These are phyloP conservation scores for Poeciliopsis occidentalis DNA, from an alignment of 2,113 vertebrate species.

Conservation along the genomic window DNA sequence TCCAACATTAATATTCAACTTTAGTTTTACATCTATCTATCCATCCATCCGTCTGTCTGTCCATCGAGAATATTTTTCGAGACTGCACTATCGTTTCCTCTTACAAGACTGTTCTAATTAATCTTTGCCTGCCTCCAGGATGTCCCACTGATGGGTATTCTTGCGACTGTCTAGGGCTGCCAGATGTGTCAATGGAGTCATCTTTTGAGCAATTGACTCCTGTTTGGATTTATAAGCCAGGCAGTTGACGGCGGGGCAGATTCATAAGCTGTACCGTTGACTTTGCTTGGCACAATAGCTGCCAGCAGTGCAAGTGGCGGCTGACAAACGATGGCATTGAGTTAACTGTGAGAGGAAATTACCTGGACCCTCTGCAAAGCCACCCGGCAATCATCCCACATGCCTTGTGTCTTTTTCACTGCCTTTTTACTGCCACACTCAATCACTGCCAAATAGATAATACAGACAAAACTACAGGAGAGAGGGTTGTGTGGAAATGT, in stretches of 20 bases:
- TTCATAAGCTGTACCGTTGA: conserved; percentile 75
- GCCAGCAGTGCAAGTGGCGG: conserved; percentile 69
- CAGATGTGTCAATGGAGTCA: conserved; percentile 67
- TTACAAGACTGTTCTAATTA: conserved; percentile 28
- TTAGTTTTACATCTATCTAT: conserved; percentile 1
- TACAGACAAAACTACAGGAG: conserved; percentile 52
- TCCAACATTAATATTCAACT: no score
- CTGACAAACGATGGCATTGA: conserved; percentile 75
- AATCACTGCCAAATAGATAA: conserved; percentile 75
- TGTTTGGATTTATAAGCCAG: conserved; percentile 72
- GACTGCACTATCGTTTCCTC: conserved; percentile 1
- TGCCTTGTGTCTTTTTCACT: conserved; percentile 65
- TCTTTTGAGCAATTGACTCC: conserved; percentile 65
- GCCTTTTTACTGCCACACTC: conserved; percentile 75
- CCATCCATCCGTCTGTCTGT: conserved; percentile 16
- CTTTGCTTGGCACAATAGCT: conserved; percentile 78
- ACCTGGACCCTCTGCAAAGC: conserved; percentile 64
- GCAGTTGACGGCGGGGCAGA: conserved; percentile 65
- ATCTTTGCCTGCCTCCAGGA: conserved; percentile 35
- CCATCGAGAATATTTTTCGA: background rate
- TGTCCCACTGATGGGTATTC: conserved; percentile 37
- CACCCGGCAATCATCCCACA: conserved; percentile 72
- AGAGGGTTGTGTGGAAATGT: conserved; percentile 43
- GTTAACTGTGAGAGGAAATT: conserved; percentile 76
- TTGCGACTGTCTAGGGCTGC: conserved; percentile 62